Conservation (phyloP, 2,888 invertebrate genomes). For the Rhogogaster chlorosoma region DNA sequence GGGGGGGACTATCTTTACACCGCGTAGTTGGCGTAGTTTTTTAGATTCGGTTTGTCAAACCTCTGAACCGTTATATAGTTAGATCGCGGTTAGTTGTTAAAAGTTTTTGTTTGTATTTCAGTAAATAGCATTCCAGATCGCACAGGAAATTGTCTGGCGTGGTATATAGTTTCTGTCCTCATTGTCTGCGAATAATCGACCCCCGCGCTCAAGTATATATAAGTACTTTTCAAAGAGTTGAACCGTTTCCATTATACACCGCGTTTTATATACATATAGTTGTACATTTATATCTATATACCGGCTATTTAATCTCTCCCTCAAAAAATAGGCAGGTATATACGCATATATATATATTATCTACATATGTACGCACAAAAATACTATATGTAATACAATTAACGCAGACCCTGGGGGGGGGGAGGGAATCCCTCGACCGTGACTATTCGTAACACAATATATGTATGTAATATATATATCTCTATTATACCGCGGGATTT, state of each 20-base stretch:
- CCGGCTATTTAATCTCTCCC: not conserved
- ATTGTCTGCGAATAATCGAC: conserved; percentile 22
- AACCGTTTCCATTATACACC: not conserved
- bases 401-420: not conserved
- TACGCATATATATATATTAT: not conserved
- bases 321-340: not conserved
- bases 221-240: conserved; percentile 11
- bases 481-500: not conserved
- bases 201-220: not conserved
- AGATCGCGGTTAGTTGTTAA: not conserved
- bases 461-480: not conserved
- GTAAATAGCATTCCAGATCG: conserved; percentile 31
- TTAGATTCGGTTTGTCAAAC: conserved; percentile 37
- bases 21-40: not conserved
- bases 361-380: too few species aligned
- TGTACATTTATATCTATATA: not conserved
- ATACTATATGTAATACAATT: not conserved
- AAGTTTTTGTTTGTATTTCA: conserved; percentile 21
- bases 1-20: not conserved
- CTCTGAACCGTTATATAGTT: conserved; percentile 42
- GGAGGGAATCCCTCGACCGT: conserved; percentile 12
- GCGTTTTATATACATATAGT: not conserved
- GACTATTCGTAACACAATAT: not conserved
- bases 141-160: conserved; percentile 45
- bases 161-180: conserved; percentile 28